These are phyloP conservation scores for Lycia hirtaria DNA, from an alignment of 2,888 invertebrate genomes.

Conservation along the genomic window DNA sequence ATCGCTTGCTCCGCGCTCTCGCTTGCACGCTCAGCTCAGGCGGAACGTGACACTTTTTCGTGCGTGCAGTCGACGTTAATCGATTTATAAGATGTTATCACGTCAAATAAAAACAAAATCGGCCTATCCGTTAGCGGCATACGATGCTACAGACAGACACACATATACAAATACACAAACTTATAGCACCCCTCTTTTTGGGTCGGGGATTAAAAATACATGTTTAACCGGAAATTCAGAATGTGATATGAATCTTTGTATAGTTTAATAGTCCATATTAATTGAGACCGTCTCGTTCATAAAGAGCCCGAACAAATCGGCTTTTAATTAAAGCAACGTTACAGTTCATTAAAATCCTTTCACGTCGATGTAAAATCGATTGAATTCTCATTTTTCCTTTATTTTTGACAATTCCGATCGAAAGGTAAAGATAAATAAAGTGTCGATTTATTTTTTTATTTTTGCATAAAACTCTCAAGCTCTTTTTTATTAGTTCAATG, in stretches of 20 bases:
- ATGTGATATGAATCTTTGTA: neutral
- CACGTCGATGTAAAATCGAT: conserved; percentile 15
- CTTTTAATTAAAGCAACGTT: conserved; percentile 22
- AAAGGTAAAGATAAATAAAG: conserved; percentile 7
- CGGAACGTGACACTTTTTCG: too few species aligned
- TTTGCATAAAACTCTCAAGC: neutral
- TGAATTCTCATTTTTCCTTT: conserved; percentile 23
- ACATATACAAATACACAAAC: too few species aligned
- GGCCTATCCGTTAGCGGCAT: too few species aligned
- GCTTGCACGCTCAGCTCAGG: too few species aligned
- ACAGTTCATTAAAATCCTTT: conserved; percentile 25
- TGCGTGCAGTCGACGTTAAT: too few species aligned
- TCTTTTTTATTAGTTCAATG: neutral
- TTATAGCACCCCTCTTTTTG: too few species aligned
- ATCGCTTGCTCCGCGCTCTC: too few species aligned
- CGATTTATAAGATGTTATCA: too few species aligned
- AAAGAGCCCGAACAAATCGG: conserved; percentile 8
- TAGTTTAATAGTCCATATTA: neutral
- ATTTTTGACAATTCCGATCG: conserved; percentile 16
- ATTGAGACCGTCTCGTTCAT: neutral
- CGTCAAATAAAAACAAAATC: too few species aligned
- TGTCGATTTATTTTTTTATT: conserved; percentile 8
- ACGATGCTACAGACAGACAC: too few species aligned
- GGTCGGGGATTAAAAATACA: too few species aligned
- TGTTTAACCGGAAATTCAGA: too few species aligned